Base-by-base conservation (phyloP, 2,888 invertebrate species). In the Acronicta leporina region DNA sequence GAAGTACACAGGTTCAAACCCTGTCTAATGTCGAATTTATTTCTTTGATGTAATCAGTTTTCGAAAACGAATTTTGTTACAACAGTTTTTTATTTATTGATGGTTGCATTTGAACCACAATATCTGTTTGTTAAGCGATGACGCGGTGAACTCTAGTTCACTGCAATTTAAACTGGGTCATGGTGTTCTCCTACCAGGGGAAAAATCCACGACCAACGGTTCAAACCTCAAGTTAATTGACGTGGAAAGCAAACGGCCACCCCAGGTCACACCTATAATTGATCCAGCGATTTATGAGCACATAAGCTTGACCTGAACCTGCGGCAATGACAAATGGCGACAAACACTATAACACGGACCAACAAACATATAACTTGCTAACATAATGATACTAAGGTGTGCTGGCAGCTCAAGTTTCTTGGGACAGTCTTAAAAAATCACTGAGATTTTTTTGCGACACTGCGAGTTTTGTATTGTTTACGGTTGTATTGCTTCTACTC, bases 291-390 rank as follows among this genome's bases (percentile, higher is more conserved):
- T 75, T 68, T 76, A 78, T 72, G 68, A 56, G 54, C 64, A 50
- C 71, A 63, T 63, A 69, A 27, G 65, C 44, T n/a, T 11, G 63
- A 63, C 60, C 75, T 64, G 78, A 75, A 75, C 75, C 62, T 65
- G 56, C 51, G 60, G 55, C 72, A 71, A 75, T 75, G 68, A 75
- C 68, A 68, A 59, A 75, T 44, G 78, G 44, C 44, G 54, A 44
- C 67, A 75, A 67, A 70, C 75, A 75, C 74, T 61, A 59, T 63
- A 45, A 59, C 43, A 25, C 33, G 16, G 33, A 27, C 46, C 49
- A 48, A 46, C 68, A 56, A 61, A 64, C 64, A 57, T 54, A 38
- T 67, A 63, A 59, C 60, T 65, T 45, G 42, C 20, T 20, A 10
- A 52, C 60, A 33, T 58, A 55, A 49, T 60, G 58, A 27, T 61